Conservation (phyloP, 2,113 vertebrate species). For the Chascanopsetta lugubris region DNA sequence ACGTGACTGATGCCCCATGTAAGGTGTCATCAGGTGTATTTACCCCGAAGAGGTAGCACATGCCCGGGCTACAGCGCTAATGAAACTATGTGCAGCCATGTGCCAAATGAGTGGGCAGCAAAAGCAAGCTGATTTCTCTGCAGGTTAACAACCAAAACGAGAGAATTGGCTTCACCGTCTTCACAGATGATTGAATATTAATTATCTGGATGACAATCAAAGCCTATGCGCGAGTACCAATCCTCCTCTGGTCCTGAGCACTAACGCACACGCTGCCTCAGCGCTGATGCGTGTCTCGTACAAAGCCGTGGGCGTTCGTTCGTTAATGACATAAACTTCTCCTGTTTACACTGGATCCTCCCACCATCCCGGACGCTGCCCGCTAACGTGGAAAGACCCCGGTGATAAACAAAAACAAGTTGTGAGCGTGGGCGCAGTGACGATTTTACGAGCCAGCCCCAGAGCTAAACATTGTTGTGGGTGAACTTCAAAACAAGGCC, state of each 20-base stretch:
- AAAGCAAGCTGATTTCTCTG: neutral
- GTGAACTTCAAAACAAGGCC: constrained; percentile 48
- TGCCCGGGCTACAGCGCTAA: too few relatives aligned
- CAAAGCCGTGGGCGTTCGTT: constrained; percentile 36
- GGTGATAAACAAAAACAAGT: constrained; percentile 58
- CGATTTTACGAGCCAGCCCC: constrained; percentile 19
- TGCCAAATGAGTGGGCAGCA: constrained; percentile 3
- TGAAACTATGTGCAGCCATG: constrained; percentile 4
- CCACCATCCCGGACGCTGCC: constrained; percentile 38
- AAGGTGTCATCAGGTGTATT: neutral
- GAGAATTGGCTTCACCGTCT: too few relatives aligned
- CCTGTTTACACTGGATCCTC: constrained; percentile 31
- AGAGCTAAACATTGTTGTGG: constrained; percentile 39
- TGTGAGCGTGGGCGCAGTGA: constrained; percentile 37
- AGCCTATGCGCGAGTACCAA: too few relatives aligned
- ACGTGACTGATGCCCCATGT: neutral
- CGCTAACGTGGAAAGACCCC: constrained; percentile 28
- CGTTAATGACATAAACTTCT: constrained; percentile 35
- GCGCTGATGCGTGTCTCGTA: constrained; percentile 10
- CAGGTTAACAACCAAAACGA: too few relatives aligned
- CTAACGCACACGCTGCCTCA: constrained; percentile 6
- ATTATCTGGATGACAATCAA: neutral
- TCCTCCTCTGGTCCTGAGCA: neutral
- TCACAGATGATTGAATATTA: too few relatives aligned
- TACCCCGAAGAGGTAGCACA: neutral